Evolutionary conservation across 2,113 vertebrate species (phyloP).

Genomic region (Myotis brandtii): DNA sequence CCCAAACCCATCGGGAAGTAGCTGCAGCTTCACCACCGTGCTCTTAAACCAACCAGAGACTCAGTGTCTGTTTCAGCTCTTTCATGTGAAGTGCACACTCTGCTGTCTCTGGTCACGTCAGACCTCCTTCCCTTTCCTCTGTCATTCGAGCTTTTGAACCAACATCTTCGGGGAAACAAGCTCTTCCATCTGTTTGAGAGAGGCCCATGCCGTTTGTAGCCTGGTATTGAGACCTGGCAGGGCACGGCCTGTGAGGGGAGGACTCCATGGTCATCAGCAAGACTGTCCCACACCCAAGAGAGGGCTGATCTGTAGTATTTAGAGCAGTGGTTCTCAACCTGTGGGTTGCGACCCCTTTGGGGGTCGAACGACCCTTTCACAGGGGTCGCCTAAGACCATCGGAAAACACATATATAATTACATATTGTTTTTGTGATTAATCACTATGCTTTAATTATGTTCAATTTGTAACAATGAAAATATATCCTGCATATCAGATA

Average conservation of each 20-base stretch:
- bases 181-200: background rate
- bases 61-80: background rate
- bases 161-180: background rate
- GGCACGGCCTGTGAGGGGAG: background rate
- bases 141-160: background rate
- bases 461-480: too few species aligned
- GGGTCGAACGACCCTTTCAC: too few species aligned
- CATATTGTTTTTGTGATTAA: too few species aligned
- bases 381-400: too few species aligned
- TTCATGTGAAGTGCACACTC: background rate
- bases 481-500: too few species aligned
- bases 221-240: background rate
- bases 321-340: background rate
- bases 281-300: background rate
- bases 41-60: background rate
- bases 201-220: background rate
- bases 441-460: too few species aligned
- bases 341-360: too few species aligned
- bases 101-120: background rate
- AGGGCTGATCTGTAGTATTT: background rate
- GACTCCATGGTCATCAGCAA: background rate
- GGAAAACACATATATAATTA: too few species aligned
- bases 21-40: background rate
- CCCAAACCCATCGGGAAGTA: background rate
- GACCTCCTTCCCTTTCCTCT: background rate